Conservation (phyloP, 2,888 invertebrate species). For the Drosophila basisetae region DNA sequence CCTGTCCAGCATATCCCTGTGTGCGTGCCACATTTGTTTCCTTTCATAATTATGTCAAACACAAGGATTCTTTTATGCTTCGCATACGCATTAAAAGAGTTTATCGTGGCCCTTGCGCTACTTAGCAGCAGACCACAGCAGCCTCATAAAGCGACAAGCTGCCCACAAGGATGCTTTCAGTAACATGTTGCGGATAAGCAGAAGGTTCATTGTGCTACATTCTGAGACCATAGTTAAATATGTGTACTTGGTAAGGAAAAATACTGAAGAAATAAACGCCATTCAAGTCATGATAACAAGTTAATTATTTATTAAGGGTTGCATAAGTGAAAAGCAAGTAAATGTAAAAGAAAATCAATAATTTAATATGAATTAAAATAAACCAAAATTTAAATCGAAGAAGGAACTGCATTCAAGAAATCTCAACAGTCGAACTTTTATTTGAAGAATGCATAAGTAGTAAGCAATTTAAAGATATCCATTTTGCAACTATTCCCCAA, state of each 20-base stretch:
- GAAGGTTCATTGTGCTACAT: constrained; percentile 32
- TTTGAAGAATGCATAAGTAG: background rate
- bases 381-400: background rate
- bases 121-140: constrained; percentile 33
- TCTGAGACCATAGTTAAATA: constrained; percentile 11
- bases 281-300: background rate
- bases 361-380: background rate
- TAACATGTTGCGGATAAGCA: constrained; percentile 17
- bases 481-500: background rate
- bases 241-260: background rate
- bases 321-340: background rate
- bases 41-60: constrained; percentile 82
- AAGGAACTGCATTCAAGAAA: background rate
- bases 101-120: constrained; percentile 55
- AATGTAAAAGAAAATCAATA: background rate
- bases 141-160: constrained; percentile 37
- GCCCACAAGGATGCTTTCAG: constrained; percentile 19
- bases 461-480: background rate
- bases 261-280: background rate
- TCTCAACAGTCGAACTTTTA: background rate
- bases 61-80: constrained; percentile 75
- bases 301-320: background rate
- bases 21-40: constrained; percentile 72
- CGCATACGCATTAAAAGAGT: constrained; percentile 57
- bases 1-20: constrained; percentile 41